Conservation (phyloP, 2,888 invertebrate genomes). For the Phymatocera aterrima region DNA sequence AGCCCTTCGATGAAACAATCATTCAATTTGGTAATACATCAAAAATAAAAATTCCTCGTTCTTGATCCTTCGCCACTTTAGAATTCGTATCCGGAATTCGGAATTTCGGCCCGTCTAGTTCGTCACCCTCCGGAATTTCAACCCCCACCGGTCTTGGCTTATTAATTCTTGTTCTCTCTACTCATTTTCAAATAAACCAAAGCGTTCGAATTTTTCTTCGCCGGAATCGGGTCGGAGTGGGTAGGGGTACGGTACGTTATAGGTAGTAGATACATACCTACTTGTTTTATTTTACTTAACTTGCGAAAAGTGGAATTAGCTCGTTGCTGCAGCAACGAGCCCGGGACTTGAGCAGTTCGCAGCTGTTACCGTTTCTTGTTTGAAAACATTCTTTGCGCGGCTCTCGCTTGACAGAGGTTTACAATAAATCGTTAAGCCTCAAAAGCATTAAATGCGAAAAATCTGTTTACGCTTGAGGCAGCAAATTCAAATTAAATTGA, state of each 20-base stretch:
- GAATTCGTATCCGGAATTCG: too few species aligned
- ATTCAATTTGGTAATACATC: too few species aligned
- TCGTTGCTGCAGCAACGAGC: constrained; percentile 40
- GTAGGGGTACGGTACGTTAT: too few species aligned
- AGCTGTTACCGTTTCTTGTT: constrained; percentile 40
- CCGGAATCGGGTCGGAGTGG: background rate
- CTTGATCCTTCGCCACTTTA: too few species aligned
- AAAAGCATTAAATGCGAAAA: constrained; percentile 13
- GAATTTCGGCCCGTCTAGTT: too few species aligned
- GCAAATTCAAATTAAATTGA: background rate
- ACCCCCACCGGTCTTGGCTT: too few species aligned
- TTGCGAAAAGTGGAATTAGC: constrained; percentile 41
- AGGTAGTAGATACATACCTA: background rate
- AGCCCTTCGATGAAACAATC: too few species aligned
- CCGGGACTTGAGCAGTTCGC: background rate
- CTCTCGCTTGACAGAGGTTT: constrained; percentile 27
- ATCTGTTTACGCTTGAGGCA: background rate
- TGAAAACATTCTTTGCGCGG: constrained; percentile 29
- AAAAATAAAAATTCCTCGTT: too few species aligned
- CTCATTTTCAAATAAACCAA: background rate
- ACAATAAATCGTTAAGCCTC: constrained; percentile 27
- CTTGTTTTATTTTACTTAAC: constrained; percentile 26
- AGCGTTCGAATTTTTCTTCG: background rate
- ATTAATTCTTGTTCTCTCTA: background rate
- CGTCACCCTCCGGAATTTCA: too few species aligned